A percentile compares a stretch with the other conserved stretches of the same genome.
Evolutionary conservation across 1,140 invertebrate species (phyloP).

Genomic region (Nebria ingens): DNA sequence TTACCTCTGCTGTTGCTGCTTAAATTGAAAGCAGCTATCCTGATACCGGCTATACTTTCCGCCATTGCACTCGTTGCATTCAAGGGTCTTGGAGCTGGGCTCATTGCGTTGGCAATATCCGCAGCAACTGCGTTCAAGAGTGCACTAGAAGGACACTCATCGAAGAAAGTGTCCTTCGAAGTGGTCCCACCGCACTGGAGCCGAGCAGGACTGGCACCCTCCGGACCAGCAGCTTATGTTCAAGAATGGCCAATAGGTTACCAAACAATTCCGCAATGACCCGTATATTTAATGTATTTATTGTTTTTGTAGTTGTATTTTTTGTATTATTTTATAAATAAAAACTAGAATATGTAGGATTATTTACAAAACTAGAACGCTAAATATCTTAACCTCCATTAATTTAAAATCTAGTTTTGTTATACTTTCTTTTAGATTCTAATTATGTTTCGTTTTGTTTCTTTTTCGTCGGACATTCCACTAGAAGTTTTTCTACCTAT

Average conservation of each 20-base stretch:
- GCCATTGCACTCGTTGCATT: constrained; percentile 49
- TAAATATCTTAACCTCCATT: constrained; percentile 6
- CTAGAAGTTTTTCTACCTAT: neutral
- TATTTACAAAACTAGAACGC: constrained; percentile 14
- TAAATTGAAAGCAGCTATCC: constrained; percentile 49
- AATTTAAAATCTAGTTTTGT: constrained; percentile 1
- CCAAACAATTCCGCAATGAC: constrained; percentile 13
- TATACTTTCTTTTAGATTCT: constrained; percentile 13
- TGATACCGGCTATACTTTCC: constrained; percentile 50
- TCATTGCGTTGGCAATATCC: constrained; percentile 50
- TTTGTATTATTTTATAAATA: no score
- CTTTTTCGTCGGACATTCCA: constrained; percentile 16
- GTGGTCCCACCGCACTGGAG: constrained; percentile 42
- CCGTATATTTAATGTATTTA: neutral
- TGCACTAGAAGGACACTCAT: constrained; percentile 31
- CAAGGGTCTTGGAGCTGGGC: constrained; percentile 50
- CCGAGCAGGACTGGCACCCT: constrained; percentile 26
- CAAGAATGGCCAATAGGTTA: constrained; percentile 12
- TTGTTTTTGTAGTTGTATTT: no score
- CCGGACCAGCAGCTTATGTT: neutral
- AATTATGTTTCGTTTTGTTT: constrained; percentile 17
- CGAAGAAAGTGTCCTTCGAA: constrained; percentile 38
- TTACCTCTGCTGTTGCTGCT: constrained; percentile 49
- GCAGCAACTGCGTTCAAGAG: constrained; percentile 41
- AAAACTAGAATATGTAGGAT: no score